Conservation (phyloP, 2,797 vertebrate species). For the Diceros bicornis region DNA sequence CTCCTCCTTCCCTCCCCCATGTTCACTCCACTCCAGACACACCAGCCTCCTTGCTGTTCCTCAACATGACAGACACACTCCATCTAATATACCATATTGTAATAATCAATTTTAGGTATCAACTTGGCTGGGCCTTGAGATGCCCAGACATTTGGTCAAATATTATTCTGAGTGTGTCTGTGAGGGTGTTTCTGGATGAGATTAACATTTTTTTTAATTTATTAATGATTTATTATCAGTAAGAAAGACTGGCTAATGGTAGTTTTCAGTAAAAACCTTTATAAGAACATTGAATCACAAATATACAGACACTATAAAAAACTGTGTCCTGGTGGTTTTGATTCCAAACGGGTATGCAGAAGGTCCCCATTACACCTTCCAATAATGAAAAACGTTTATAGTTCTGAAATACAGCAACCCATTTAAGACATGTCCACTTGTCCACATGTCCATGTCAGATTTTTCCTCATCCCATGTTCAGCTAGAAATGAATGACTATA, state of each 20-base stretch:
- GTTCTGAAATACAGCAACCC: slow-evolving; percentile 93
- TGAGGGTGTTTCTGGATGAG: neutral
- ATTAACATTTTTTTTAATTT: slow-evolving; percentile 85
- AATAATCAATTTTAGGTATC: neutral
- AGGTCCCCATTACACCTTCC: slow-evolving; percentile 94
- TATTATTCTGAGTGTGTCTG: neutral
- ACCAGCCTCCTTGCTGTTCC: neutral
- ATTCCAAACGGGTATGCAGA: slow-evolving; percentile 93
- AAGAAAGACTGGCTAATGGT: slow-evolving; percentile 97
- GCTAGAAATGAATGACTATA: slow-evolving; percentile 86
- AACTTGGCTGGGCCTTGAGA: neutral
- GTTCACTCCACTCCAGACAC: neutral
- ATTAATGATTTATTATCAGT: slow-evolving; percentile 99
- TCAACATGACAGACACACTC: neutral
- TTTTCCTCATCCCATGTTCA: slow-evolving; percentile 91
- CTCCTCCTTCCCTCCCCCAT: neutral
- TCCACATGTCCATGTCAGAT: too few relatives aligned
- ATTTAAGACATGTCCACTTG: slow-evolving; percentile 93
- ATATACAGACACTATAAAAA: slow-evolving; percentile 91
- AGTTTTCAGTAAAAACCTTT: slow-evolving; percentile 98
- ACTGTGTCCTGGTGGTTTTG: slow-evolving; percentile 90
- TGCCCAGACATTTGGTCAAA: neutral
- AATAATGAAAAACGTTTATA: slow-evolving; percentile 89
- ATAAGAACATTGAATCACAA: slow-evolving; percentile 96
- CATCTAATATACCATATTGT: neutral